Evolutionary conservation across 2,888 invertebrate genomes (phyloP), one percentile per base, ranked within the genome.

Genomic region (Tipula unca): DNA sequence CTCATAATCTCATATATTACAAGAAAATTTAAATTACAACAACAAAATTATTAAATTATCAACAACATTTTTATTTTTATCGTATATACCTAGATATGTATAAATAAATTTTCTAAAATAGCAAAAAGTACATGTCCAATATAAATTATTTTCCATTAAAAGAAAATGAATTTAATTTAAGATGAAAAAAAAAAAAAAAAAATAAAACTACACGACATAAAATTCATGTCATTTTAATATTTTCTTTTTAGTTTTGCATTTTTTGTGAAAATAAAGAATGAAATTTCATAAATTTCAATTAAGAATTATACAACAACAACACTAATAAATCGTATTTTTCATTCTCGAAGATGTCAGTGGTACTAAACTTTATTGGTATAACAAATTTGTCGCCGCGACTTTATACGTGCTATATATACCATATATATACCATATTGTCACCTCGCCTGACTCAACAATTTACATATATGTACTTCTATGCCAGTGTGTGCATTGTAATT

Each of bases 1-100:
- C 69, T 69, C 69, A 69, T 69, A 69, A 69, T 69, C 69, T 69
- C 69, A 69, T 69, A 69, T 69, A 69, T 69, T 69, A 69, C 69
- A 69, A 69, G 25, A 69, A 69, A 69, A 69, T 69, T 69, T 69
- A 69, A 69, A 69, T 69, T 69, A 69, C 69, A 69, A 69, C 25
- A 69, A 69, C 25, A 48, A 48, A 48, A 48, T 6, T 48, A 48
- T 48, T 6, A 48, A 48, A 48, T 48, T 48, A 48, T 48, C 48
- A 48, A 48, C 48, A 48, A 48, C 48, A 48, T 17, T 48, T 48
- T 48, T 48, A 69, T 69, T 13, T 48, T n/a, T 48, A 48, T 69
- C 48, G 25, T 69, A 69, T n/a, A n/a, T 48, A 17, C 48, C n/a
- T 17, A 48, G 4, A 48, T 25, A n/a, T n/a, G n/a, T n/a, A n/a